Conservation (phyloP, 2,888 invertebrate genomes). For the Hofmannophila pseudospretella region DNA sequence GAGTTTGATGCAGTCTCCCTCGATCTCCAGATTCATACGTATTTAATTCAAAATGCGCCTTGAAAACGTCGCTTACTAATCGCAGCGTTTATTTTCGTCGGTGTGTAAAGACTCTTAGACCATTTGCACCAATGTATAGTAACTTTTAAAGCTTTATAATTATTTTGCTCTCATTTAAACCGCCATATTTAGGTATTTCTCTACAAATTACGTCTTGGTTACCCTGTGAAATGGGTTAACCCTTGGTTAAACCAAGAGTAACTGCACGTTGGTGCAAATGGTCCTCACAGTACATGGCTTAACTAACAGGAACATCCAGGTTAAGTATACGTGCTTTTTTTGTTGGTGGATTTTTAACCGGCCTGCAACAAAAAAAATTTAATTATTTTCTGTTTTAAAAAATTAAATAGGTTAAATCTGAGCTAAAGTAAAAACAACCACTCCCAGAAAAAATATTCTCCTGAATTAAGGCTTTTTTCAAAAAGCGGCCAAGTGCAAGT, state of each 20-base stretch:
- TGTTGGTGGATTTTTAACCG: constrained; percentile 26
- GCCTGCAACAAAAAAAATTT: constrained; percentile 45
- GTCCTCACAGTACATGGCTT: constrained; percentile 26
- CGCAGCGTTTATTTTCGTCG: constrained; percentile 30
- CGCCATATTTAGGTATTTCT: too few species aligned
- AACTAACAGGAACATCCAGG: constrained; percentile 57
- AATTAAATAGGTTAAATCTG: background rate
- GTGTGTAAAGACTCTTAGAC: constrained; percentile 30
- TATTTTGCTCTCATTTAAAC: too few species aligned
- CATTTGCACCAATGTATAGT: constrained; percentile 12
- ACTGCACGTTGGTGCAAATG: constrained; percentile 2
- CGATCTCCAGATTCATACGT: too few species aligned
- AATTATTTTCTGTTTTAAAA: background rate
- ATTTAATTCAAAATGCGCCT: constrained; percentile 12
- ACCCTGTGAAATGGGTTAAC: too few species aligned
- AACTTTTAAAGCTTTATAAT: too few species aligned
- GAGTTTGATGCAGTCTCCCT: too few species aligned
- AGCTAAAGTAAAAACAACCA: too few species aligned
- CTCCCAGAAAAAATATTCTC: too few species aligned
- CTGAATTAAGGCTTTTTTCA: too few species aligned
- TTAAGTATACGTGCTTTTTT: constrained; percentile 46
- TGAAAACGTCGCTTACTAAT: constrained; percentile 13
- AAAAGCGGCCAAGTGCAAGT: too few species aligned
- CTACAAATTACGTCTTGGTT: too few species aligned
- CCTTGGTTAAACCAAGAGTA: too few species aligned